Evolutionary conservation across 2,113 vertebrate genomes (phyloP).

Genomic region (Psephotus haematonotus): DNA sequence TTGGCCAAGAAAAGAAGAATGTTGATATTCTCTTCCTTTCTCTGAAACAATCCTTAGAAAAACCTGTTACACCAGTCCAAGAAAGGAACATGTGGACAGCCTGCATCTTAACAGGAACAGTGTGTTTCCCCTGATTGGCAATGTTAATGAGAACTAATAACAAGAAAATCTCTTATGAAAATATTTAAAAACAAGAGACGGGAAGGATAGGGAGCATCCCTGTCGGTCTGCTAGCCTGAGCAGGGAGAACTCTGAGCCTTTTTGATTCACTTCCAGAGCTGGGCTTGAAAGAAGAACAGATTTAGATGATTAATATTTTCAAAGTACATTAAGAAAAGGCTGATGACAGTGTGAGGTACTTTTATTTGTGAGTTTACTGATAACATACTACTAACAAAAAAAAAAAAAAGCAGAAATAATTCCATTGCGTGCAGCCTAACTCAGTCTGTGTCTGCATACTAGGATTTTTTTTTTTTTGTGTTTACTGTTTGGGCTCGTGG

Average conservation of each 20-base stretch:
- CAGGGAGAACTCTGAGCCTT: background rate
- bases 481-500: rapidly evolving
- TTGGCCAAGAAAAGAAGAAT: background rate
- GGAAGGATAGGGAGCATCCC: background rate
- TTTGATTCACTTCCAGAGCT: background rate
- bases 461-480: background rate
- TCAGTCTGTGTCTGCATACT: background rate
- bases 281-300: background rate
- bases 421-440: background rate
- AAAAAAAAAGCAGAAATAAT: background rate
- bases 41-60: background rate
- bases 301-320: conserved; percentile 22
- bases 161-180: background rate
- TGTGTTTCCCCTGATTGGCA: background rate
- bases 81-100: background rate
- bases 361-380: conserved; percentile 5
- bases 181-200: background rate
- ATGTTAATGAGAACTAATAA: background rate
- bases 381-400: background rate
- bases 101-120: background rate
- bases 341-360: background rate
- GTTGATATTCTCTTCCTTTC: background rate
- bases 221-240: background rate
- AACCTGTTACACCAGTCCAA: background rate
- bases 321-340: background rate